Conservation (phyloP, 2,888 invertebrate species). For the Xylocampa areola region DNA sequence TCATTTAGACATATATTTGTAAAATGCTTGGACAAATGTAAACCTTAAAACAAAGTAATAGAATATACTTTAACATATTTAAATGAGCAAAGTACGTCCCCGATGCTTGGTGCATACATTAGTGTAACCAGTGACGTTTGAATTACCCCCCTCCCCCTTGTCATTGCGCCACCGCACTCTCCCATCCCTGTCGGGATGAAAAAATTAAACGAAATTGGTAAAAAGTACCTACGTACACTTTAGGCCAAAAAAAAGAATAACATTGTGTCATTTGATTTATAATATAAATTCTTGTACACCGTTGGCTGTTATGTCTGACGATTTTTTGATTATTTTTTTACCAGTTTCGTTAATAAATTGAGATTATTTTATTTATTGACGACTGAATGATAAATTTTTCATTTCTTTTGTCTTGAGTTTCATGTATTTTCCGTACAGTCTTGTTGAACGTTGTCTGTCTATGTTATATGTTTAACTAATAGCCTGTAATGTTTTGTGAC, state of each 20-base stretch:
- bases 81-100: conserved; percentile 77
- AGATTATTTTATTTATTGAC: conserved; percentile 87
- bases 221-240: conserved; percentile 38
- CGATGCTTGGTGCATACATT: conserved; percentile 80
- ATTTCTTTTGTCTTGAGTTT: conserved; percentile 57
- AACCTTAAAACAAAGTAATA: conserved; percentile 41
- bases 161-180: conserved; percentile 65
- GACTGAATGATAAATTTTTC: conserved; percentile 52
- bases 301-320: background rate
- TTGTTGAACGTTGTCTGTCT: conserved; percentile 77
- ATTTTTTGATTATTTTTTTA: conserved; percentile 49
- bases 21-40: conserved; percentile 27
- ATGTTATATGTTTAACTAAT: conserved; percentile 83
- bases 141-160: conserved; percentile 60
- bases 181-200: conserved; percentile 55
- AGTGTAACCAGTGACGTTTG: conserved; percentile 75
- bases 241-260: conserved; percentile 22
- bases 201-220: conserved; percentile 68
- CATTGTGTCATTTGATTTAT: background rate
- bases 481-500: conserved; percentile 78
- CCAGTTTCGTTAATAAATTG: conserved; percentile 72
- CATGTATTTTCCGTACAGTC: conserved; percentile 47
- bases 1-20: conserved; percentile 69
- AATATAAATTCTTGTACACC: conserved; percentile 37
- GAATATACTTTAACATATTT: conserved; percentile 43